phyloP scores from a whole-genome alignment of 2,888 invertebrate species.

The Melanargia galathea region DNA sequence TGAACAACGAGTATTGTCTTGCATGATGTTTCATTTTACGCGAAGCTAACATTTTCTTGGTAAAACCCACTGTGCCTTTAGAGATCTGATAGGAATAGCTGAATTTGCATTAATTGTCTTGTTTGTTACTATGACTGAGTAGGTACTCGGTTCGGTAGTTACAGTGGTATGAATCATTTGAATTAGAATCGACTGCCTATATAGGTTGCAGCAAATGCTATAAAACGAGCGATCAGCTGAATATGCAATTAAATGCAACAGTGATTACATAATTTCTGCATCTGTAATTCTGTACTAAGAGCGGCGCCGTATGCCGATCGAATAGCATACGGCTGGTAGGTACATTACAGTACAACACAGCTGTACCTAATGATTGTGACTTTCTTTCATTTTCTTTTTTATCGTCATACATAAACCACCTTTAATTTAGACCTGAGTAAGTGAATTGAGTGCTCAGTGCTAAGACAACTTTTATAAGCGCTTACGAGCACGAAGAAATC shows the following conservation, averaged over 20 bases:
- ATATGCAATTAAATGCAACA: slow-evolving; percentile 5
- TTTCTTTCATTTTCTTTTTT: too few species aligned
- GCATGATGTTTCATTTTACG: slow-evolving; percentile 17
- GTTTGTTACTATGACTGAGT: slow-evolving; percentile 18
- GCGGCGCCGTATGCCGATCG: too few species aligned
- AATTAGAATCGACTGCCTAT: neutral
- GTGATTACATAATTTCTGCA: slow-evolving; percentile 7
- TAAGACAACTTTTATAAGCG: too few species aligned
- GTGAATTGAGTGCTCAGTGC: too few species aligned
- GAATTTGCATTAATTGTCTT: slow-evolving; percentile 20
- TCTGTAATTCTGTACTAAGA: too few species aligned
- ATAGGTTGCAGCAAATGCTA: neutral
- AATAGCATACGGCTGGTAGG: too few species aligned
- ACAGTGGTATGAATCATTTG: slow-evolving; percentile 21
- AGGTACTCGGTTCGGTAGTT: too few species aligned
- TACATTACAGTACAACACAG: too few species aligned
- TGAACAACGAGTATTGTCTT: slow-evolving; percentile 8
- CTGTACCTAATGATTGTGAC: too few species aligned
- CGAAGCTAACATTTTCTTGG: slow-evolving; percentile 18
- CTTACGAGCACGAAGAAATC: too few species aligned
- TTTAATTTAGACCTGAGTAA: too few species aligned
- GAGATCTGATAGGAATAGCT: slow-evolving; percentile 18
- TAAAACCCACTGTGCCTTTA: slow-evolving; percentile 17
- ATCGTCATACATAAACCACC: too few species aligned
- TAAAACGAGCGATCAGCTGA: slow-evolving; percentile 8